Evolutionary conservation across 2,888 invertebrate species (phyloP).

Genomic region (Tenthredo amoena): DNA sequence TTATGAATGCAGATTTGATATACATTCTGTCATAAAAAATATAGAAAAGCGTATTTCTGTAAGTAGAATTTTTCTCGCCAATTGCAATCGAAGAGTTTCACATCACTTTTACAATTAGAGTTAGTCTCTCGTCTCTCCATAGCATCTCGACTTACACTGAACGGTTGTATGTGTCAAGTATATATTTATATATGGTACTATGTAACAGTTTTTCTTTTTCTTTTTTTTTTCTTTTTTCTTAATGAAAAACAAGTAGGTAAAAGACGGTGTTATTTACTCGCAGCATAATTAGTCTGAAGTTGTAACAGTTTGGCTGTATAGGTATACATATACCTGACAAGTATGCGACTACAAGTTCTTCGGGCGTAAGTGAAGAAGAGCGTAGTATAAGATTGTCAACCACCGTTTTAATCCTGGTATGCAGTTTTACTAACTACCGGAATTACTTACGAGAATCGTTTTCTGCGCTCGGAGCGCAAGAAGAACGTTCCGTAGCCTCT

Average conservation of each 20-base stretch:
- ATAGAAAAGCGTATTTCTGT: neutral
- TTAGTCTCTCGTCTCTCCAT: neutral
- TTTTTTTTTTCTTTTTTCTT: neutral
- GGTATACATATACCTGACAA: neutral
- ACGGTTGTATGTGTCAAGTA: neutral
- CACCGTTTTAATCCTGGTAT: conserved; percentile 43
- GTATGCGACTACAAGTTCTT: conserved; percentile 1
- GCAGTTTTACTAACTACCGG: conserved; percentile 49
- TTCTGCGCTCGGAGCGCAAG: neutral
- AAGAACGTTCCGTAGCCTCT: neutral
- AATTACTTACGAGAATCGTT: conserved; percentile 50
- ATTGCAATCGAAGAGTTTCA: neutral
- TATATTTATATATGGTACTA: no score
- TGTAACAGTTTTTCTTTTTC: neutral
- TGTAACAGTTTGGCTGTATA: neutral
- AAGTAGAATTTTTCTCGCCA: neutral
- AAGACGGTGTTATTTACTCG: neutral
- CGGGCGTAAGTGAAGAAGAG: conserved; percentile 4
- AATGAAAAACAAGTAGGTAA: neutral
- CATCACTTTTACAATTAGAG: neutral
- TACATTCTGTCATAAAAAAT: no score
- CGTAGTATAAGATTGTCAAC: conserved; percentile 1
- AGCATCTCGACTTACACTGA: neutral
- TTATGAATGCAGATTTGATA: neutral
- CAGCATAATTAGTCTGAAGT: neutral